Evolutionary conservation across 2,113 vertebrate species (phyloP), one percentile per base, ranked within the genome.

Genomic region (Ascaphus truei): DNA sequence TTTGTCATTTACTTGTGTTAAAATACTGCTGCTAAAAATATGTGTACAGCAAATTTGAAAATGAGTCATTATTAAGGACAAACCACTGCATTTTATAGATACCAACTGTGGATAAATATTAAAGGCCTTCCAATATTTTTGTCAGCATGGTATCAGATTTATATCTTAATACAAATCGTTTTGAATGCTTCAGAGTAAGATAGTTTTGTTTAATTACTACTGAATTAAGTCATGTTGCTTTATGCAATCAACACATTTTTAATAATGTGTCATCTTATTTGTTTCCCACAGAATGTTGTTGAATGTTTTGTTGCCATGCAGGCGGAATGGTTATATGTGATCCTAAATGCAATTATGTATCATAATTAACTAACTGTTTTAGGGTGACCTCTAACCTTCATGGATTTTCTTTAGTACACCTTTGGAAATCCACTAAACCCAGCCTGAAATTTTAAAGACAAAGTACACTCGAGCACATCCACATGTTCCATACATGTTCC

Each of bases 1-100:
- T 83, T 87, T 82, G 67, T 67, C 76, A 72, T 74, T 80, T 75
- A 74, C 75, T 76, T 18, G 74, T 73, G 75, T 76, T 80, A 67
- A 39, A 13, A 65, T 80, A 64, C 50, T 50, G 68, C n/a, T 71
- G 73, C 63, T 69, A 67, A 82, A 45, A 80, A 75, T 74, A 59
- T 76, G 74, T 81, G 81, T 81, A 76, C 68, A 66, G 59, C 9
- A 52, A 75, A 71, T 72, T 68, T 56, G 52, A 71, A 74, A 80
- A 48, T 51, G 45, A 1, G 13, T 3, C 7, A 37, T 56, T 72
- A 29, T 68, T 65, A 72, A 65, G 26, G 68, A 74, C 73, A 71
- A 7, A 48, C 60, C 65, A 34, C 60, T 79, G 68, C 6, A 69
- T 77, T 79, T 79, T 79, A 73, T 1, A 1, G 76, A 76, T 74